These are phyloP conservation scores for Progne subis DNA, from an alignment of 2,113 vertebrate species.

Conservation along the genomic window DNA sequence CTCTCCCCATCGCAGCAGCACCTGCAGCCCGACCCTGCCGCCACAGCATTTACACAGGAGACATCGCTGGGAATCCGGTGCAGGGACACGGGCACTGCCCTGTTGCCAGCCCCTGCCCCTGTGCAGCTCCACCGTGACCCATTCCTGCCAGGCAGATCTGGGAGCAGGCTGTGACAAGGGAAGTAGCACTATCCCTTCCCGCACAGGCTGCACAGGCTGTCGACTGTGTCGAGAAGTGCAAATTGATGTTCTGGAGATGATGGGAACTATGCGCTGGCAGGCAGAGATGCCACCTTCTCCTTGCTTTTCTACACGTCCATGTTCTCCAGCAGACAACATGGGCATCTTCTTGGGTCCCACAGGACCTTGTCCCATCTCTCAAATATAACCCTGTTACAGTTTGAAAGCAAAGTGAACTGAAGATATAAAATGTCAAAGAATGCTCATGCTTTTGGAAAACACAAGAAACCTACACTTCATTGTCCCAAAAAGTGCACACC, in stretches of 20 bases:
- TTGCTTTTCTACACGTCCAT: fast-evolving
- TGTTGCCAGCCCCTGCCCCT: neutral
- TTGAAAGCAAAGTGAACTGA: neutral
- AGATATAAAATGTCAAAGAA: neutral
- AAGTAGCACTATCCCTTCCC: neutral
- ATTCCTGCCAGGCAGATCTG: neutral
- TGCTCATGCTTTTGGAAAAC: neutral
- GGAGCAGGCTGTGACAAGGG: neutral
- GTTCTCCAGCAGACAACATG: neutral
- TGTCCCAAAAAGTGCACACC: neutral
- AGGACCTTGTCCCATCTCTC: neutral
- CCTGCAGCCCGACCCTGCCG: neutral
- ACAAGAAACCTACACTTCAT: neutral
- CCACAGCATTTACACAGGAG: neutral
- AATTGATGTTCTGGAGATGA: neutral
- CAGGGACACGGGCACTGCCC: fast-evolving
- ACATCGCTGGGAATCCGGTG: fast-evolving
- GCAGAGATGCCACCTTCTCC: neutral
- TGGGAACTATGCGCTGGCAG: fast-evolving
- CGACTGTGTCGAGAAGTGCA: neutral
- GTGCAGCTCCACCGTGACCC: neutral
- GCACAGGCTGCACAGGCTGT: neutral
- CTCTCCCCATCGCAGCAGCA: neutral
- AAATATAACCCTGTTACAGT: neutral
- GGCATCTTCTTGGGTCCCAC: neutral